Evolutionary conservation across 2,797 vertebrate genomes (phyloP).

Genomic region (Catharus ustulatus): DNA sequence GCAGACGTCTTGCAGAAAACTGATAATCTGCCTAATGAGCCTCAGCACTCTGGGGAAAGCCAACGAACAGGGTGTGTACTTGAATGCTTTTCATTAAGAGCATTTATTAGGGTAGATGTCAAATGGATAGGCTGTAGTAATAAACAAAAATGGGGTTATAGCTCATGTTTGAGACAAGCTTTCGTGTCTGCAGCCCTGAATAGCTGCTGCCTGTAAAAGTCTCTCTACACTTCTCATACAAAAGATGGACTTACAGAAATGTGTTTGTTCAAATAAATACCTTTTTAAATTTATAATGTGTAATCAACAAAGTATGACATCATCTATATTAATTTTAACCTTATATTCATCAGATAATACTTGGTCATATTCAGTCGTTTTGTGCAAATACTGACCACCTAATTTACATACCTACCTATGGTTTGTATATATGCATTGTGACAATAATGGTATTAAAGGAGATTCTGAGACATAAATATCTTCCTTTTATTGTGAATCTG

Average conservation of each 20-base stretch:
- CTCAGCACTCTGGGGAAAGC: neutral
- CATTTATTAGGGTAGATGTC: neutral
- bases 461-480: neutral
- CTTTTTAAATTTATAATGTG: neutral
- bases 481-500: neutral
- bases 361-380: neutral
- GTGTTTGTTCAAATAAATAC: neutral
- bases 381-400: neutral
- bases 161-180: neutral
- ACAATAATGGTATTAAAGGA: neutral
- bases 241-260: neutral
- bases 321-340: neutral
- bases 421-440: neutral
- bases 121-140: neutral
- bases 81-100: neutral
- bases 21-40: neutral
- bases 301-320: neutral
- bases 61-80: neutral
- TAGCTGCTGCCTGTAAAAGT: neutral
- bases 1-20: neutral
- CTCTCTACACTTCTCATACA: neutral
- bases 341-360: neutral
- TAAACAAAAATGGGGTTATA: slow-evolving; percentile 20
- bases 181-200: neutral
- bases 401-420: neutral